Evolutionary conservation across 2,797 vertebrate species (phyloP), one percentile per base, ranked within the genome.

Genomic region (Psittacula derbiana): DNA sequence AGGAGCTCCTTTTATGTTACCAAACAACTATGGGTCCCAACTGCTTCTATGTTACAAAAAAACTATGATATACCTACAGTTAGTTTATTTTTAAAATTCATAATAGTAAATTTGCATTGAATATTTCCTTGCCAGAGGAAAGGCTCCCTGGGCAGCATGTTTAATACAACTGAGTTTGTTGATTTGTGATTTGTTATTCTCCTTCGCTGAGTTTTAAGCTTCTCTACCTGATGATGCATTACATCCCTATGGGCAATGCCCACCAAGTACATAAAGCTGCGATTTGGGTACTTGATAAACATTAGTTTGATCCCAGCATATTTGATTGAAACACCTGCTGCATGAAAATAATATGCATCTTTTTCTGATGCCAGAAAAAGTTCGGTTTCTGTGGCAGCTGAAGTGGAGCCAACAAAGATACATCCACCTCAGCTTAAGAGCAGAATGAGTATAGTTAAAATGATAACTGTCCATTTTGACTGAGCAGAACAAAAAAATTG

Each of bases 311-410:
- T 95, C 89, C 70, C 62, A 79, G 70, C 82, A 70, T 81, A 79
- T 64, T 93, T 93, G 55, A 30, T 67, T 86, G 55, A 82, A 94
- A 85, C 80, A 93, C 20, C 80, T 95, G 66, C 60, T 71, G 70
- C 64, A 47, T 20, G 31, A 80, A 94, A 88, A 78, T 43, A 74
- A 91, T 62, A 62, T 75, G 13, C 70, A 62, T 74, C 14, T 72
- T 78, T 50, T 88, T 23, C 36, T 75, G 40, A 80, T 40, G 76
- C 23, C n/a, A 84, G 50, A 66, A 60, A 67, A 74, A 75, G 16
- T n/a, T 72, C 28, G 50, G 19, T 57, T 89, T 36, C 38, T 53
- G 23, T 46, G 52, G 64, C 75, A 90, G 66, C 33, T 82, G 41
- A 72, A 79, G 23, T 28, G 24, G 2, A 72, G 55, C 46, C 53